Conservation (phyloP, 2,797 vertebrate genomes). For the Halcyon chelicuti region DNA sequence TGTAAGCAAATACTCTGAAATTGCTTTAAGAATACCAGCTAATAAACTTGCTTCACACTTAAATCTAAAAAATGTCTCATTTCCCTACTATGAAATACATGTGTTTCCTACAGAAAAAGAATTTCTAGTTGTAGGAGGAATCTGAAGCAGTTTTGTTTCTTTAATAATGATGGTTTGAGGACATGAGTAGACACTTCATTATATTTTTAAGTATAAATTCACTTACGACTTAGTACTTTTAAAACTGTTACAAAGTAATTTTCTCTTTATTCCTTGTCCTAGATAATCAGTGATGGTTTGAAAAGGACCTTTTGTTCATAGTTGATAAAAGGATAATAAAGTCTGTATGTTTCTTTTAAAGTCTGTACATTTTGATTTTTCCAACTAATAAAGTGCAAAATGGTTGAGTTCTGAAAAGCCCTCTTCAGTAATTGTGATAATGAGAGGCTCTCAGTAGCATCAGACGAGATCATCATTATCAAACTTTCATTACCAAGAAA, state of each 20-base stretch:
- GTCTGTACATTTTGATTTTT: background rate
- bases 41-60: background rate
- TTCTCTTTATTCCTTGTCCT: background rate
- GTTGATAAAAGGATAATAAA: background rate
- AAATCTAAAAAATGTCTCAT: background rate
- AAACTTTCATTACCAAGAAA: slow-evolving; percentile 6
- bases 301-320: background rate
- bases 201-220: background rate
- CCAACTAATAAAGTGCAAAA: background rate
- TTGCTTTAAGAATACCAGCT: background rate
- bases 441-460: background rate
- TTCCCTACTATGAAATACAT: background rate
- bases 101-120: background rate
- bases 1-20: background rate
- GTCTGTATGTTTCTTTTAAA: background rate
- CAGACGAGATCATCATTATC: background rate
- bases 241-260: background rate
- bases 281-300: background rate
- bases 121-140: background rate
- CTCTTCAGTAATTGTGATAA: background rate
- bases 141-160: background rate
- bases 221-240: background rate
- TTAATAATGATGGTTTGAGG: background rate
- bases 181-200: background rate
- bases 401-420: slow-evolving; percentile 2